These are phyloP conservation scores for Ophonus ardosiacus DNA, from an alignment of 2,888 invertebrate genomes.

Conservation along the genomic window DNA sequence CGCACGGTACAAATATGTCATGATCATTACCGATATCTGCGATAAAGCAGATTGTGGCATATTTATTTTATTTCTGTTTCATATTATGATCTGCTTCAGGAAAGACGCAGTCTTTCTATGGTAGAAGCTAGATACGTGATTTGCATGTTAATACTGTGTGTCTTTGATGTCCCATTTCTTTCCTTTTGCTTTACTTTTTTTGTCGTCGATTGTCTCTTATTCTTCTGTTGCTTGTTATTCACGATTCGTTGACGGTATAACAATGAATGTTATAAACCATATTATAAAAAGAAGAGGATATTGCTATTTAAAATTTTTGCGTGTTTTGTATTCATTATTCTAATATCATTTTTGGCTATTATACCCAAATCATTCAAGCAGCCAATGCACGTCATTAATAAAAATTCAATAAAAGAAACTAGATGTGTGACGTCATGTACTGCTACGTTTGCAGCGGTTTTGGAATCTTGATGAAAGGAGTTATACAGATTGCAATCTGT, in stretches of 20 bases:
- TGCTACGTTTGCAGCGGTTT: too few relatives aligned
- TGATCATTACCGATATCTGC: too few relatives aligned
- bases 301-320: not conserved
- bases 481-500: too few relatives aligned
- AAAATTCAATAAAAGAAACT: too few relatives aligned
- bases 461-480: too few relatives aligned
- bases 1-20: too few relatives aligned
- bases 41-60: too few relatives aligned
- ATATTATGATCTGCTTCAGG: not conserved
- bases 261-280: not conserved
- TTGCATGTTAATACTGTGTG: slow-evolving; percentile 6
- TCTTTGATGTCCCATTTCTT: not conserved
- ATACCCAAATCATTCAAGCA: too few relatives aligned
- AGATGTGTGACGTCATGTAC: too few relatives aligned
- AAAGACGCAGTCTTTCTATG: not conserved
- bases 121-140: not conserved
- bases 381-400: too few relatives aligned
- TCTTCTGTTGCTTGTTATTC: slow-evolving; percentile 6
- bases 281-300: not conserved
- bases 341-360: too few relatives aligned
- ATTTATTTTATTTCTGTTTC: too few relatives aligned
- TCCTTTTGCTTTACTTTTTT: not conserved
- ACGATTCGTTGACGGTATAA: slow-evolving; percentile 4
- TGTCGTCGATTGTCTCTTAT: not conserved
- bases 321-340: not conserved